Base-by-base conservation (phyloP, 2,113 vertebrate species). In the Pogonocichla stellata region DNA sequence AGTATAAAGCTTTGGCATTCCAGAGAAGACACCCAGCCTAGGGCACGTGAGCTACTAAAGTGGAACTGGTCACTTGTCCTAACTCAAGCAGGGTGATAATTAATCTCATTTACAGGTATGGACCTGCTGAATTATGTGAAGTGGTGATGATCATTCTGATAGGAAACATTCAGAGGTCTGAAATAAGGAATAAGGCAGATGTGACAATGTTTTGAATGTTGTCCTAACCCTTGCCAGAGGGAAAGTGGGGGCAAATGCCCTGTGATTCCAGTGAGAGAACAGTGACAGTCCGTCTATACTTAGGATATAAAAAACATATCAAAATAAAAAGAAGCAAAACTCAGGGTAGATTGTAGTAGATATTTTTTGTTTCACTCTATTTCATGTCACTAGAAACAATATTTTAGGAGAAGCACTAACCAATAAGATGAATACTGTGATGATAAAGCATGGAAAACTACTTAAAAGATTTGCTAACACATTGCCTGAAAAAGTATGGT, bases 41-140 rank as follows among this genome's bases (percentile, higher is more conserved):
- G 2, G 1, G 36, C 29, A 25, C 50, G 19, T 0, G 2, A 51
- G 24, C 38, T 80, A 7, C 17, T 48, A 34, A 48, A 64, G 14
- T 25, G 74, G 38, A 79, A 57, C 38, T 45, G 9, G 34, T 5
- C 26, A 18, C 15, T 60, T 60, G 20, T 58, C 1, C 40, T 69
- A 31, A n/a, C 26, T 66, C 70, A 36, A 22, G 14, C 6, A 19
- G 33, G 19, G 9, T 1, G 5, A 71, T 57, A 34, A 57, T 70
- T 53, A 48, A 70, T 42, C 16, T 62, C 18, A 57, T 38, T 78
- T 57, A 81, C 2, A 48, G 13, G 2, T 70, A n/a, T 28, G 22
- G 64, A 78, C 31, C 26, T 48, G 24, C 69, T 80, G 33, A 51
- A 65, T 50, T 23, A 65, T 38, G 6, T 65, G 38, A 80, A 67